Evolutionary conservation across 2,888 invertebrate genomes (phyloP).

Genomic region (Tiliacea aurago): DNA sequence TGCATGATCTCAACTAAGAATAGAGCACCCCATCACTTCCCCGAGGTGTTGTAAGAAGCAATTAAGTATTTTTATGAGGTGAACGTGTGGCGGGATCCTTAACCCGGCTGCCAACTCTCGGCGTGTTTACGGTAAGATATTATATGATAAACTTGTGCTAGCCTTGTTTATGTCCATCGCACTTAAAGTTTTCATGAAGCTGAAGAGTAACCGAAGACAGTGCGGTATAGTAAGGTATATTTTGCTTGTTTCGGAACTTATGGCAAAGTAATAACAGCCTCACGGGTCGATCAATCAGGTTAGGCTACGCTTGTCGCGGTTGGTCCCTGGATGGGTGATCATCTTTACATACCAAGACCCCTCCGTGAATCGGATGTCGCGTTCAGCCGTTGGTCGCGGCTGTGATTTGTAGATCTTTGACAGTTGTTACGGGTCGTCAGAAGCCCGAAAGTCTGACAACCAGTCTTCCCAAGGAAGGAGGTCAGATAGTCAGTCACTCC

Average conservation of each 20-base stretch:
- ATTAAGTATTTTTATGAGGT: constrained; percentile 59
- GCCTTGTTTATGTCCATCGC: constrained; percentile 46
- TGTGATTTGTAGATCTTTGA: no score
- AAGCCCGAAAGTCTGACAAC: no score
- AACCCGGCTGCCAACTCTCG: constrained; percentile 51
- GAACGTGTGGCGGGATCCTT: constrained; percentile 56
- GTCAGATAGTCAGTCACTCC: no score
- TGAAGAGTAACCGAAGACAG: not conserved
- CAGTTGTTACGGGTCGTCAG: no score
- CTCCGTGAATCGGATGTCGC: no score
- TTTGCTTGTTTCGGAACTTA: not conserved
- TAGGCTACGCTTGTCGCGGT: no score
- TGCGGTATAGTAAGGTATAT: not conserved
- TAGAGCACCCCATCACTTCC: constrained; percentile 54
- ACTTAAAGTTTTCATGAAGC: constrained; percentile 41
- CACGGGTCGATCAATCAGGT: no score
- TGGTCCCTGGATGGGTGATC: no score
- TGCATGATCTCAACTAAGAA: constrained; percentile 51
- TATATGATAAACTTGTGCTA: constrained; percentile 58
- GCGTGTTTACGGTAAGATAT: constrained; percentile 52
- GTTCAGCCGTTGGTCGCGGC: no score
- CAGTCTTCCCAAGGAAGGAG: no score
- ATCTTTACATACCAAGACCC: no score
- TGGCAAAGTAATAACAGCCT: no score
- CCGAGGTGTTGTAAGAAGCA: constrained; percentile 59